These are phyloP conservation scores for Lypha dubia DNA, from an alignment of 2,888 invertebrate genomes.

Conservation along the genomic window DNA sequence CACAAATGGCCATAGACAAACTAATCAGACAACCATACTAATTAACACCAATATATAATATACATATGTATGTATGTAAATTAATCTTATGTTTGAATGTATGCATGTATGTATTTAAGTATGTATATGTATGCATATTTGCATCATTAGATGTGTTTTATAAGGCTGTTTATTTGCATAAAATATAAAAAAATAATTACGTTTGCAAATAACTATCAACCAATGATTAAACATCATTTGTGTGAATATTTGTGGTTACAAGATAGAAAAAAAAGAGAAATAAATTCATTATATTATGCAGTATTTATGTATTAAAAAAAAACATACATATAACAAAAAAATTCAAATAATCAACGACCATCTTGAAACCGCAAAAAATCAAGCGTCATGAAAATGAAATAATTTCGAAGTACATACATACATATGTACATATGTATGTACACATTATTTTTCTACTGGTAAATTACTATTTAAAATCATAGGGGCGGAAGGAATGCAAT, in stretches of 20 bases:
- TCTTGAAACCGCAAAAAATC: slow-evolving; percentile 41
- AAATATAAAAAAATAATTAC: slow-evolving; percentile 27
- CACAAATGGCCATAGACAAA: background rate
- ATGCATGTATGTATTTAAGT: no score
- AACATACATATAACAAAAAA: background rate
- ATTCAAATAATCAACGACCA: slow-evolving; percentile 1
- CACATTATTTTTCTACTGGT: no score
- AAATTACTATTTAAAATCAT: no score
- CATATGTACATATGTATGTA: no score
- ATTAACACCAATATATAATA: background rate
- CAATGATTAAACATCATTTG: slow-evolving; percentile 64
- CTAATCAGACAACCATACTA: background rate
- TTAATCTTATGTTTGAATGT: no score
- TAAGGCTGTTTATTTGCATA: slow-evolving; percentile 33
- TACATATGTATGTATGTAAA: no score
- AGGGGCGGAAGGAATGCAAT: no score
- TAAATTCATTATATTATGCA: background rate
- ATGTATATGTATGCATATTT: no score
- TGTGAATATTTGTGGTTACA: slow-evolving; percentile 66
- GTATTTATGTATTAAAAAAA: background rate
- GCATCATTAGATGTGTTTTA: slow-evolving; percentile 27
- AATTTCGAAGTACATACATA: slow-evolving; percentile 36
- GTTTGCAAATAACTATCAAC: slow-evolving; percentile 52
- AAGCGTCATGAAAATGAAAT: slow-evolving; percentile 56
- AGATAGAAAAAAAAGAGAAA: slow-evolving; percentile 38